Evolutionary conservation across 2,888 invertebrate species (phyloP).

Genomic region (Parnassius mnemosyne): DNA sequence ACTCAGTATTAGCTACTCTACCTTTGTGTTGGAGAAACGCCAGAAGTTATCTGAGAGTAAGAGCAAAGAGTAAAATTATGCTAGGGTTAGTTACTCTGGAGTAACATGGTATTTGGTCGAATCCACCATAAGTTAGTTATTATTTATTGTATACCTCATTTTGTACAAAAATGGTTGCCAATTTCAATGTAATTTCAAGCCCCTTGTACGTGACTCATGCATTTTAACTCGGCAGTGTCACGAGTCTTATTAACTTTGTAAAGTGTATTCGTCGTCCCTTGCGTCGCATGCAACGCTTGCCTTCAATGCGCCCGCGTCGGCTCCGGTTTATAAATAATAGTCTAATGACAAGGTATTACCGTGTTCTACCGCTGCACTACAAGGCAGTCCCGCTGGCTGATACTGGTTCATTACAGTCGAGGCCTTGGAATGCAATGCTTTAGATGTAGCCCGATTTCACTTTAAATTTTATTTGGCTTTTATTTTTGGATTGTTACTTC

Average conservation of each 20-base stretch:
- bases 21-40: too few species aligned
- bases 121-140: too few species aligned
- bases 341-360: conserved; percentile 78
- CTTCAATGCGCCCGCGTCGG: conserved; percentile 47
- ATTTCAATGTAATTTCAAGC: conserved; percentile 13
- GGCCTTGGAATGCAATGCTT: conserved; percentile 38
- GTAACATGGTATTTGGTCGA: too few species aligned
- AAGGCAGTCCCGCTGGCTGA: conserved; percentile 57
- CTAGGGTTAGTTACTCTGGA: too few species aligned
- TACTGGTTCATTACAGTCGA: conserved; percentile 56
- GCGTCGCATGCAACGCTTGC: conserved; percentile 45
- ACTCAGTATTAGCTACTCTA: too few species aligned
- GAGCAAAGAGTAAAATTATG: too few species aligned
- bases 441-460: conserved; percentile 3
- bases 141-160: conserved; percentile 15
- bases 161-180: conserved; percentile 15
- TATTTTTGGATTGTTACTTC: too few species aligned
- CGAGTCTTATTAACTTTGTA: conserved; percentile 27
- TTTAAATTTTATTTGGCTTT: conserved; percentile 1
- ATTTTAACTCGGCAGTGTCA: conserved; percentile 19
- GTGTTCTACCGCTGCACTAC: conserved; percentile 62
- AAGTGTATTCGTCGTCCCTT: conserved; percentile 36
- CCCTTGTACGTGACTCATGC: conserved; percentile 21
- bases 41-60: too few species aligned
- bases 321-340: conserved; percentile 73